A percentile compares a stretch with the other conserved stretches of the same genome.
These are phyloP conservation scores for Lipophrys pholis DNA, from an alignment of 2,113 vertebrate genomes.

Conservation along the genomic window DNA sequence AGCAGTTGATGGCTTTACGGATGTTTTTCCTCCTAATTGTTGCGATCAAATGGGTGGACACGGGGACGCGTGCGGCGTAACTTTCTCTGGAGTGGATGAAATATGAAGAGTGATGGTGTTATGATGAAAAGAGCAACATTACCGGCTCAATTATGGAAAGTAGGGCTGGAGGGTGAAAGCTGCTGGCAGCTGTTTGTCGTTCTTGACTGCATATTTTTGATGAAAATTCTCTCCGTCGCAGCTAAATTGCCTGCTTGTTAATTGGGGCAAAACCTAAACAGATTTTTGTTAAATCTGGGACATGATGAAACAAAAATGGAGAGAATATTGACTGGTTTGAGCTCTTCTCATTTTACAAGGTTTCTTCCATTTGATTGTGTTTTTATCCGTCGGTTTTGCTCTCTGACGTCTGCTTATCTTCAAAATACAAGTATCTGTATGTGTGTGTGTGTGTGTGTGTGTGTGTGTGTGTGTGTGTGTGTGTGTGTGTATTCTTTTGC, in stretches of 20 bases:
- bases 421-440: background rate
- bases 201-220: conserved; percentile 44
- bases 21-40: conserved; percentile 59
- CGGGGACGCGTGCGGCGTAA: conserved; percentile 23
- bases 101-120: conserved; percentile 62
- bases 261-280: conserved; percentile 63
- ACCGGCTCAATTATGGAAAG: conserved; percentile 65
- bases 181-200: conserved; percentile 71
- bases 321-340: conserved; percentile 50
- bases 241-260: conserved; percentile 63
- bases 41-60: conserved; percentile 45
- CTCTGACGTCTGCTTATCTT: background rate
- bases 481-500: conserved; percentile 11
- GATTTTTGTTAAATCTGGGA: conserved; percentile 60
- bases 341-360: conserved; percentile 52
- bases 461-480: background rate
- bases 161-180: conserved; percentile 50
- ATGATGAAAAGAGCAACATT: conserved; percentile 65
- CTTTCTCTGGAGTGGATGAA: conserved; percentile 47
- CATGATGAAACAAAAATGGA: conserved; percentile 12
- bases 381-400: conserved; percentile 1
- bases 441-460: background rate
- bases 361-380: conserved; percentile 17
- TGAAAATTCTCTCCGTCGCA: conserved; percentile 55
- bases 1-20: conserved; percentile 45